Evolutionary conservation across 2,888 invertebrate species (phyloP).

Genomic region (Yponomeuta sedellus): DNA sequence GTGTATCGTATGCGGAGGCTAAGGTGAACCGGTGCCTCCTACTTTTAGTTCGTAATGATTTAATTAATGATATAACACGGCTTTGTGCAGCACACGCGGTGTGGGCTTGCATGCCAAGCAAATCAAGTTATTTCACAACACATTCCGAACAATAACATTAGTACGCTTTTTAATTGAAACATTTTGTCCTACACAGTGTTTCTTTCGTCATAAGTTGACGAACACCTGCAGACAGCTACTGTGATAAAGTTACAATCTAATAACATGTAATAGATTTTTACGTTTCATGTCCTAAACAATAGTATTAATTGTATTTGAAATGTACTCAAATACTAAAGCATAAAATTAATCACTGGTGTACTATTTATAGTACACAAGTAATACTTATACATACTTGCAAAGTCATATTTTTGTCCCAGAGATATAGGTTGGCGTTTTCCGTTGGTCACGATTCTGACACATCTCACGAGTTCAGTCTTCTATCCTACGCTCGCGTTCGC

Average conservation of each 20-base stretch:
- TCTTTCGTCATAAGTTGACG: background rate
- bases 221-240: background rate
- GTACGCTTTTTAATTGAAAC: background rate
- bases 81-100: slow-evolving; percentile 34
- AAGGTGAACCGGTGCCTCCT: slow-evolving; percentile 49
- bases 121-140: slow-evolving; percentile 51
- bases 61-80: slow-evolving; percentile 25
- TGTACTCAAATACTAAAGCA: too few relatives aligned
- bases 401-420: too few relatives aligned
- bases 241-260: background rate
- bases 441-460: too few relatives aligned
- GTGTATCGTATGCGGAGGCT: slow-evolving; percentile 16
- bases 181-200: background rate
- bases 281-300: background rate
- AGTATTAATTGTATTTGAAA: too few relatives aligned
- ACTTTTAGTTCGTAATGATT: slow-evolving; percentile 47
- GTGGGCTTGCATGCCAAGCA: slow-evolving; percentile 44
- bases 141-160: slow-evolving; percentile 36
- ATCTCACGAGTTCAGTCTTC: too few relatives aligned
- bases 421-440: too few relatives aligned
- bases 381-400: too few relatives aligned
- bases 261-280: background rate
- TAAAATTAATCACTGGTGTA: too few relatives aligned
- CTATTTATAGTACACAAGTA: too few relatives aligned
- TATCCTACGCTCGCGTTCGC: too few relatives aligned